These are phyloP conservation scores for Dasypolia templi DNA, from an alignment of 2,888 invertebrate species.

Conservation along the genomic window DNA sequence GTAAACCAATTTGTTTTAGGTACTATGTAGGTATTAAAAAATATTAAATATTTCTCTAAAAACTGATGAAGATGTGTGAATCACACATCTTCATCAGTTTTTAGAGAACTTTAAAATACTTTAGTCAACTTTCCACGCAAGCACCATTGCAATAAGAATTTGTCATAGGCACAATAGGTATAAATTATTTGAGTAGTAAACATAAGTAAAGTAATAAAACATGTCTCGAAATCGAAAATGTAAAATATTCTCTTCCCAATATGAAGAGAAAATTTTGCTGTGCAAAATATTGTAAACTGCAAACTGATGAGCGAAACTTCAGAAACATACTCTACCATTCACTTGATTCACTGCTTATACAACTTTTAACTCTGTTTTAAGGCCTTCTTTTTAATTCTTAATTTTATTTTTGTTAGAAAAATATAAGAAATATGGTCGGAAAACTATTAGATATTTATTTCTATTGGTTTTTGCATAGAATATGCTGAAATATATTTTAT, in stretches of 20 bases:
- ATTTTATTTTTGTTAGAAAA: conserved; percentile 4
- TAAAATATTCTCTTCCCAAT: too few relatives aligned
- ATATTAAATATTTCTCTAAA: too few relatives aligned
- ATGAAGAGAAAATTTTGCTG: not conserved
- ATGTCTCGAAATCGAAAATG: not conserved
- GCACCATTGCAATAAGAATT: too few relatives aligned
- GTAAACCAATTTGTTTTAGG: too few relatives aligned
- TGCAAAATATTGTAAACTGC: conserved; percentile 33
- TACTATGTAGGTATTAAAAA: too few relatives aligned
- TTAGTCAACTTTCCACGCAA: not conserved
- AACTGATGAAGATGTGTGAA: too few relatives aligned
- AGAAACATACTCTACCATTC: not conserved
- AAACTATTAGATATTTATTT: not conserved
- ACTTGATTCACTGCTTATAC: not conserved
- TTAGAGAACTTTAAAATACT: not conserved
- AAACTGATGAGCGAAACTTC: conserved; percentile 24
- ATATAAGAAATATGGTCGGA: not conserved
- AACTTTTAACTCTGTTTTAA: not conserved
- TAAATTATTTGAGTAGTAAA: not conserved
- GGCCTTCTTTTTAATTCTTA: not conserved
- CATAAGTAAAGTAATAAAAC: too few relatives aligned
- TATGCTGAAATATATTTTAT: conserved; percentile 11
- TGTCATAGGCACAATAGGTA: too few relatives aligned
- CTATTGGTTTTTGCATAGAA: not conserved
- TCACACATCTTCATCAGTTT: too few relatives aligned